Evolutionary conservation across 2,113 vertebrate genomes (phyloP).

Genomic region (Oxyruncus cristatus): DNA sequence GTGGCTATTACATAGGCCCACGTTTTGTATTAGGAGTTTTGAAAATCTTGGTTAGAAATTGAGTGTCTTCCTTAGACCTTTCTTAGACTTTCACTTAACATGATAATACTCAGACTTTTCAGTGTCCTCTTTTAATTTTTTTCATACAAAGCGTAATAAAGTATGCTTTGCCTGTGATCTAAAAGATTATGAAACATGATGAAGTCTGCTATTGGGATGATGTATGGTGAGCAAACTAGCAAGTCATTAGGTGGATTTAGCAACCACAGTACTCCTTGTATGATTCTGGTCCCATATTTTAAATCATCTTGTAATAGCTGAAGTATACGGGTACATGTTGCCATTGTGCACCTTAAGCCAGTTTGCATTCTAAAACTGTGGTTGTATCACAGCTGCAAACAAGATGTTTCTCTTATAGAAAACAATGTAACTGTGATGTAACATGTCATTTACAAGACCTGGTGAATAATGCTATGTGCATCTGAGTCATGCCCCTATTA

Average conservation of each 20-base stretch:
- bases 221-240: not conserved
- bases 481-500: slow-evolving; percentile 25
- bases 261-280: not conserved
- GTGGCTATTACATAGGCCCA: not conserved
- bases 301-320: not conserved
- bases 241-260: not conserved
- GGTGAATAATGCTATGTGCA: not conserved
- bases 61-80: not conserved
- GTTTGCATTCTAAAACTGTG: not conserved
- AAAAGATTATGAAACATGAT: not conserved
- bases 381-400: not conserved
- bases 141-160: not conserved
- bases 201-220: not conserved
- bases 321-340: not conserved
- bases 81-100: not conserved
- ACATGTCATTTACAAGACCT: not conserved
- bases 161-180: not conserved
- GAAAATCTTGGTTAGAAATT: not conserved
- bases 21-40: not conserved
- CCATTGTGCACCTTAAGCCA: not conserved
- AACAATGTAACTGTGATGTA: not conserved
- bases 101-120: not conserved
- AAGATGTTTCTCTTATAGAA: not conserved
- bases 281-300: not conserved
- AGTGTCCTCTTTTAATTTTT: not conserved